Base-by-base conservation (phyloP, 2,797 vertebrate species). In the Alauda arvensis region DNA sequence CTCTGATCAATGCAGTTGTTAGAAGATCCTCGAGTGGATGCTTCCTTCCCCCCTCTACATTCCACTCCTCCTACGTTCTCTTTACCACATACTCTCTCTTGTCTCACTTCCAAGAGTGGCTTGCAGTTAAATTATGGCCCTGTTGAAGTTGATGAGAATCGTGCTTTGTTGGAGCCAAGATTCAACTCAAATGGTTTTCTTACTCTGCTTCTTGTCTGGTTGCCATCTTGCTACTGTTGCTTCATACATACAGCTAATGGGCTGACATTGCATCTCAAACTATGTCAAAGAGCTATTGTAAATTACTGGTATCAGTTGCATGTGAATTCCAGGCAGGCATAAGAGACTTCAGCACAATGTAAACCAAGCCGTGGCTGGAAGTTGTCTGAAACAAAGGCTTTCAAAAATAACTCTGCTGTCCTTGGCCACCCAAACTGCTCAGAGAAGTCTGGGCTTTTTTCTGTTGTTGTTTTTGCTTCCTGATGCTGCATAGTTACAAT, bases 61-160 rank as follows among this genome's bases (percentile, higher is more conserved):
- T 95, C 93, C 91, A 62, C 66, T 93, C 87, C 91, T 93, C 92
- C 91, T 90, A 95, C 90, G 33, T 93, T 92, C 75, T 17, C 68
- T 84, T 93, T 83, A 89, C 93, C 89, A 80, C 85, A 93, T 81
- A 67, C 61, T 95, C 74, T 79, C 89, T 89, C 89, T 93, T 92
- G 87, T 91, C 93, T 80, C 52, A 29, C 29, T 90, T 95, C 93
- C 88, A 93, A 76, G 92, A 85, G 85, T 65, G 65, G 88, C 85
- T 93, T 87, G 89, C 80, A 91, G 93, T 93, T 88, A 87, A 92
- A 68, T 89, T 89, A 89, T 95, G 94, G 90, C 90, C 90, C 77
- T 74, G 87, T 29, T 90, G 85, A 94, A 87, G 87, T 31, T 60
- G 80, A 91, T 90, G 93, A 94, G 92, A 95, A 61, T 89, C 2